Percentiles rank a stretch among this genome's conserved stretches.
Evolutionary conservation across 2,888 invertebrate genomes (phyloP).

Genomic region (Drosophila phalerata): DNA sequence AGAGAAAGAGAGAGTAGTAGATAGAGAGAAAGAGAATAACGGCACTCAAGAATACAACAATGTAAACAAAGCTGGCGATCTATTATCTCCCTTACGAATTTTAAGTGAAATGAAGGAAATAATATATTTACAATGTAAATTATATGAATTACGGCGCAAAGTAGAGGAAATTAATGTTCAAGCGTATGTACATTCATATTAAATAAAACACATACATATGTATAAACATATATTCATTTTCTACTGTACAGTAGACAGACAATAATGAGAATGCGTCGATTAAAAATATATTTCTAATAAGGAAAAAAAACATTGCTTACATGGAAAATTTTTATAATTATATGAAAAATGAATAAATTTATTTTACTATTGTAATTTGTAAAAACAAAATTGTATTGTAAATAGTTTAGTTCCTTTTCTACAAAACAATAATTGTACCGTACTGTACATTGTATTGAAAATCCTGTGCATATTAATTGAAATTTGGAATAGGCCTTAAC

Average conservation of each 20-base stretch:
- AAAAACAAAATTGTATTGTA: neutral
- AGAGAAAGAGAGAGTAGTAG: neutral
- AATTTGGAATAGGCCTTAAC: conserved; percentile 15
- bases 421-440: neutral
- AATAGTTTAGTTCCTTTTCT: neutral
- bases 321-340: neutral
- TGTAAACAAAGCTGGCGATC: conserved; percentile 30
- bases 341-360: neutral
- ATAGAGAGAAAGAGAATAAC: conserved; percentile 18
- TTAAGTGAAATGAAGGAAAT: conserved; percentile 21
- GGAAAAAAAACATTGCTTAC: neutral
- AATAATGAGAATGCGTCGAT: too few relatives aligned
- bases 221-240: neutral
- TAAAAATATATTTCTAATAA: neutral
- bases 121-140: conserved; percentile 33
- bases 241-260: neutral
- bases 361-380: neutral
- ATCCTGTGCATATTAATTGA: conserved; percentile 15
- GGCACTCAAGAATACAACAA: conserved; percentile 28
- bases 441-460: neutral
- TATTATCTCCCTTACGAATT: conserved; percentile 17
- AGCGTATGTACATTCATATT: neutral
- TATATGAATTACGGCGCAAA: conserved; percentile 3
- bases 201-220: neutral
- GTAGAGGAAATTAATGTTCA: conserved; percentile 16